Conservation (phyloP, 2,797 vertebrate genomes). For the Hippoglossus hippoglossus region DNA sequence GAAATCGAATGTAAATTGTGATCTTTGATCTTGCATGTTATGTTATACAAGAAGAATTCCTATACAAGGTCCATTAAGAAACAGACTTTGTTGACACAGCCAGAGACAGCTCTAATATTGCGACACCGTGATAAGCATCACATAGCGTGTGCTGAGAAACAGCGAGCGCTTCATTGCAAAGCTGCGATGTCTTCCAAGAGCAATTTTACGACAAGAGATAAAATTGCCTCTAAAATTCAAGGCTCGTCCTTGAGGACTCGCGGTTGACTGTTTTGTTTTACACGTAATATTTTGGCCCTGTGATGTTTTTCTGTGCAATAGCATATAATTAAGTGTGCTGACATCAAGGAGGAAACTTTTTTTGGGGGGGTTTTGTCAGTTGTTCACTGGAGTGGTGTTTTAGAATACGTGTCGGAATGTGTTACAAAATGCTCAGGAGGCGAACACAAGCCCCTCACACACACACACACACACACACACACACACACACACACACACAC, state of each 20-base stretch:
- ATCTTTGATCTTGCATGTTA: conserved; percentile 1
- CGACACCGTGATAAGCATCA: conserved; percentile 36
- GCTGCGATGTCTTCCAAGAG: conserved; percentile 40
- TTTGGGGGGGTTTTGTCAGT: conserved; percentile 21
- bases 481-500: too few relatives aligned
- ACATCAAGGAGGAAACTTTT: conserved; percentile 14
- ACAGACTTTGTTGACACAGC: conserved; percentile 25
- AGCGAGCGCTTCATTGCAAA: conserved; percentile 25
- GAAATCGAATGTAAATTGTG: not conserved
- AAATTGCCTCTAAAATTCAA: conserved; percentile 38
- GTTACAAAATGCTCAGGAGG: conserved; percentile 30
- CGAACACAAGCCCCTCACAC: conserved; percentile 19
- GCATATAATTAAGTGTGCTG: conserved; percentile 11
- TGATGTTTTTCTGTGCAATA: conserved; percentile 17
- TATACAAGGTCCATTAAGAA: conserved; percentile 14
- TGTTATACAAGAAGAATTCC: conserved; percentile 8
- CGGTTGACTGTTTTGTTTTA: conserved; percentile 21
- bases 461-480: too few relatives aligned
- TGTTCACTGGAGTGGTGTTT: conserved; percentile 21
- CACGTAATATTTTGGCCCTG: not conserved
- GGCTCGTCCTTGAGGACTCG: conserved; percentile 12
- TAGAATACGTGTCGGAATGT: conserved; percentile 32
- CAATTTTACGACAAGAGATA: conserved; percentile 46
- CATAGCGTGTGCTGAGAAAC: not conserved
- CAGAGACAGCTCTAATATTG: conserved; percentile 26